Percentiles rank a stretch among this genome's conserved stretches.
phyloP scores from a whole-genome alignment of 2,888 invertebrate genomes.

The Eristalis tenax region DNA sequence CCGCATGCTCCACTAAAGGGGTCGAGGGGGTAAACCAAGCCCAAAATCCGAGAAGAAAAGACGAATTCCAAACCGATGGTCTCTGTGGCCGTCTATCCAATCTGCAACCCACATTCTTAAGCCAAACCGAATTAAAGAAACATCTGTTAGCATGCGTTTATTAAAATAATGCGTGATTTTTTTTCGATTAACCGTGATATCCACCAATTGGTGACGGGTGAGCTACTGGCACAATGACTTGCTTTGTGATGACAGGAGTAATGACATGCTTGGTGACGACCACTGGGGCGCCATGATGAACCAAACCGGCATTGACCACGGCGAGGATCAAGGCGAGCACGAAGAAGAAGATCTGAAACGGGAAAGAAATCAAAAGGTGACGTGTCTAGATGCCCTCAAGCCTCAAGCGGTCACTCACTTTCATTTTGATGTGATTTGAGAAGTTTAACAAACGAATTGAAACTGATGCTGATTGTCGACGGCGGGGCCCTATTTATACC shows the following conservation, averaged over 20 bases:
- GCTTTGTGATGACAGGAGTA: background rate
- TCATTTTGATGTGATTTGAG: slow-evolving; percentile 22
- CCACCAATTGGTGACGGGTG: too few species aligned
- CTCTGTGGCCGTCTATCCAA: too few species aligned
- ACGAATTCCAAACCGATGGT: too few species aligned
- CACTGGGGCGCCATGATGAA: background rate
- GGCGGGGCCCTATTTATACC: background rate
- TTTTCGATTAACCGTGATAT: too few species aligned
- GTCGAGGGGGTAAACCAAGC: too few species aligned
- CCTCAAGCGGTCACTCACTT: slow-evolving; percentile 8
- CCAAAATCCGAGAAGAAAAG: too few species aligned
- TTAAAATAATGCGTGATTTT: too few species aligned
- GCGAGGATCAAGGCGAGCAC: background rate
- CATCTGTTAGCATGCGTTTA: too few species aligned
- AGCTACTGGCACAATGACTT: background rate
- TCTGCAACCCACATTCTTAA: too few species aligned
- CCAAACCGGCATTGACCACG: background rate
- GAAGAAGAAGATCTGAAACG: background rate
- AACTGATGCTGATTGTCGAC: slow-evolving; percentile 10
- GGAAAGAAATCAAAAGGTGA: too few species aligned
- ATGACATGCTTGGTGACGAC: background rate
- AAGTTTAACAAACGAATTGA: slow-evolving; percentile 6
- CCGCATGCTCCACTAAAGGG: too few species aligned
- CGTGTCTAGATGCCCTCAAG: background rate
- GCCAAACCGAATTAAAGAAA: too few species aligned